Evolutionary conservation across 2,888 invertebrate genomes (phyloP), one percentile per base, ranked within the genome.

Genomic region (Lutraria lutraria): DNA sequence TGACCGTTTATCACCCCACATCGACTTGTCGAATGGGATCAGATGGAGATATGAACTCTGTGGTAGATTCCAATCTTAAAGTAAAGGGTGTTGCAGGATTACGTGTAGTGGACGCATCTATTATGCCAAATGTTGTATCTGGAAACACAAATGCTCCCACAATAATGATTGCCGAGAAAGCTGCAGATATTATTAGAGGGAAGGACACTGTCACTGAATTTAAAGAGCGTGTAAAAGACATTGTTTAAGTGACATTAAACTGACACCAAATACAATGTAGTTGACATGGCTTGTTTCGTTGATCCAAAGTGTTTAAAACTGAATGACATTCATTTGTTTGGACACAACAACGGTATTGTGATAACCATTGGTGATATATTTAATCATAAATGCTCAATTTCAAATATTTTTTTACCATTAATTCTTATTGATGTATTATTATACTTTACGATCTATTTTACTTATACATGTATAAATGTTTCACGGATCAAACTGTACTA

Each of bases 1-100:
- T 60, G 8, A 89, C 89, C 12, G 76, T 87, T 16, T 86, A 90
- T 52, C 91, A 91, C 52, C 91, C 89, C 13, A 88, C 89, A 4
- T 91, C 91, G 19, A 91, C 91, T 0, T 91, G 91, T 72, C 88
- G 84, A n/a, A 91, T 91, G 91, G 89, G 91, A 13, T 16, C 84
- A 25, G 82, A 31, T 16, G 34, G n/a, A 19, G 91, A 91, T 52
- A 79, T 3, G 12, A 81, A 68, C 13, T 54, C 86, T 34, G 89
- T 91, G 16, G 91, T 91, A 6, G 91, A 91, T 29, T 85, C 89
- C 10, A 15, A 85, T 25, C 79, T 91, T 4, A 25, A 86, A 25
- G 90, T 90, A 13, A 90, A 90, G 31, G 90, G 90, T 8, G 60
- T 90, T n/a, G 16, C n/a, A 16, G 54, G 87, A 19, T 63, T 90